Base-by-base conservation (phyloP, 1,140 invertebrate genomes). In the Scaptomyza hsui region DNA sequence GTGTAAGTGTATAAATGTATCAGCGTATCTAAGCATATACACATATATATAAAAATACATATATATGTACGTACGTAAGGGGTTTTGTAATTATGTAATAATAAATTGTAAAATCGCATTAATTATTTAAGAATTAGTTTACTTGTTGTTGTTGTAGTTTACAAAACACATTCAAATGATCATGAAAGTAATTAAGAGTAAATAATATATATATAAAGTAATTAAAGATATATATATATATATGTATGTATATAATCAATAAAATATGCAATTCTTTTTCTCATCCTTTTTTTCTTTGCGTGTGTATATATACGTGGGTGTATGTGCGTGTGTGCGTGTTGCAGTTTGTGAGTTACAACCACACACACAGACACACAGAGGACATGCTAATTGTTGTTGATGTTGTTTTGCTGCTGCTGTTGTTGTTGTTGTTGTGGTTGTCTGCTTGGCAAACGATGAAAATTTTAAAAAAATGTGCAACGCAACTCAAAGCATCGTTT, bases 371-470 rank as follows among this genome's bases (percentile, higher is more conserved):
- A 48, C 42, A n/a, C 62, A 63, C 32, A 44, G 18, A 32, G 32
- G 24, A 48, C 37, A 32, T 26, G n/a, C 21, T 19, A 59, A 57
- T 72, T 78, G 52, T 74, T 77, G 59, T 52, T 74, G 35, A 57
- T 78, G 55, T 41, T 61, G 56, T 45, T 12, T 3, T 24, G 24
- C 24, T 24, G 24, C n/a, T n/a, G n/a, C n/a, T n/a, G n/a, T 4
- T 26, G 24, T 4, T 26, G 24, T 72, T 61, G 48, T 77, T 61
- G 47, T 57, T 60, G 52, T 76, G 69, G 60, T 64, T 81, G 82
- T 88, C 82, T 88, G 82, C 82, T 88, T 88, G 82, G 82, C 82
- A 88, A 88, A 88, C 82, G 82, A 88, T 88, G 83, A 88, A 88
- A 68, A 80, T 77, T 75, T 61, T 29, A 21, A 61, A 88, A 74